Evolutionary conservation across 1,140 invertebrate genomes (phyloP), one percentile per base, ranked within the genome.

Genomic region (Conus betulinus): DNA sequence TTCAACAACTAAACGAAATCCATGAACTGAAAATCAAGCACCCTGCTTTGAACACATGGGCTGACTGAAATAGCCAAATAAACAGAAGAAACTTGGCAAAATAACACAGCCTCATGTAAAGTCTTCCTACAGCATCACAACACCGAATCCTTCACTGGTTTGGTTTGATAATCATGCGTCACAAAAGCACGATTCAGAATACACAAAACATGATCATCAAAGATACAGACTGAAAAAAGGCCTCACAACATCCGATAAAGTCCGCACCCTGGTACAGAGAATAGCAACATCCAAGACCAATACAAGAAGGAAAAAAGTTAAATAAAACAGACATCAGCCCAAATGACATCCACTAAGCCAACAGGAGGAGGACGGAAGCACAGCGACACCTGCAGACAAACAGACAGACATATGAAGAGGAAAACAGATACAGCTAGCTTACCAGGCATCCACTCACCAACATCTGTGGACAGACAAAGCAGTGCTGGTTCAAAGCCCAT

Each of bases 391-490:
- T n/a, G 67, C 20, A 20, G 67, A 71, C 67, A 81, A 15, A 81
- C 79, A 20, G 76, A 39, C 25, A 81, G 25, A 39, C 23, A 79
- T 8, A 23, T 25, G 71, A 25, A 79, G 10, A 53, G 11, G 27
- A 51, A 53, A 7, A 81, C 79, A 81, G 76, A 78, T 2, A 81
- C 17, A 81, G 39, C 85, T 52, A 78, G 85, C 85, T 87, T 87
- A 87, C 85, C 85, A 71, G 85, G 85, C 85, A 87, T 87, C 85
- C 85, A 87, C 71, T 87, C 85, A 87, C 85, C 71, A 87, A 87
- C 85, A 78, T 87, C 85, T 87, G 85, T 87, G 71, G 74, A 87
- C 85, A 87, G 76, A 87, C 85, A 87, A 87, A 87, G 67, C 67
- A 71, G 23, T 71, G 67, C 67, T 71, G 67, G 13, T 71, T 71